phyloP scores from a whole-genome alignment of 2,797 vertebrate genomes.

The Gymnocypris eckloni region DNA sequence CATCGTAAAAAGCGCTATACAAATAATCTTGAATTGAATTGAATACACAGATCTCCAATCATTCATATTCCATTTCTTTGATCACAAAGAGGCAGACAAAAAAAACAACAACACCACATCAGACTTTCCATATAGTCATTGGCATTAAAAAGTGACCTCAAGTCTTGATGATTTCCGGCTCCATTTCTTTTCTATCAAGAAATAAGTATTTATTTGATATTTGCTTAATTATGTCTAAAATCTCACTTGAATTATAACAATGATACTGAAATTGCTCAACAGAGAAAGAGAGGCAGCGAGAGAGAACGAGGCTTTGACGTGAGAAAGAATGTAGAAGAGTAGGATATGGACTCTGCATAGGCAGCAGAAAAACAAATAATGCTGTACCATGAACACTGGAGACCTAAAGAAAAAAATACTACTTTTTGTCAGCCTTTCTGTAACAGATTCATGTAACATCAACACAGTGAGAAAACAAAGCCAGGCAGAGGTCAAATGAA shows the following conservation, averaged over 20 bases:
- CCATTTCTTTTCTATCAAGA: background rate
- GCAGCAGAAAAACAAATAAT: background rate
- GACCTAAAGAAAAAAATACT: background rate
- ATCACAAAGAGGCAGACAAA: background rate
- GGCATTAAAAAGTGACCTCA: background rate
- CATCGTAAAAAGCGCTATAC: no score
- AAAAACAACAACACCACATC: background rate
- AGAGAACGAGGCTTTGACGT: background rate
- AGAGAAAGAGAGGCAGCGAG: background rate
- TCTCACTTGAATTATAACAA: background rate
- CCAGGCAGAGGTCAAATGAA: slow-evolving; percentile 20
- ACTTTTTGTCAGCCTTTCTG: background rate
- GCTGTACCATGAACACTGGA: background rate
- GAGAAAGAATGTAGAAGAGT: background rate
- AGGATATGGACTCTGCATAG: background rate
- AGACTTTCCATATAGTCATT: background rate
- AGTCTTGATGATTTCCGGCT: background rate
- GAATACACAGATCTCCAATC: background rate
- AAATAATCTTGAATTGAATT: no score
- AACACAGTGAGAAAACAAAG: slow-evolving; percentile 1
- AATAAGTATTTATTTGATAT: background rate
- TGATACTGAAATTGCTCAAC: background rate
- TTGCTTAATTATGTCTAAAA: background rate
- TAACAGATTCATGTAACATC: slow-evolving; percentile 35
- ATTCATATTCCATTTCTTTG: background rate